A percentile compares a stretch with the other conserved stretches of the same genome.
These are phyloP conservation scores for Trichosurus vulpecula DNA, from an alignment of 2,797 vertebrate species.

Conservation along the genomic window DNA sequence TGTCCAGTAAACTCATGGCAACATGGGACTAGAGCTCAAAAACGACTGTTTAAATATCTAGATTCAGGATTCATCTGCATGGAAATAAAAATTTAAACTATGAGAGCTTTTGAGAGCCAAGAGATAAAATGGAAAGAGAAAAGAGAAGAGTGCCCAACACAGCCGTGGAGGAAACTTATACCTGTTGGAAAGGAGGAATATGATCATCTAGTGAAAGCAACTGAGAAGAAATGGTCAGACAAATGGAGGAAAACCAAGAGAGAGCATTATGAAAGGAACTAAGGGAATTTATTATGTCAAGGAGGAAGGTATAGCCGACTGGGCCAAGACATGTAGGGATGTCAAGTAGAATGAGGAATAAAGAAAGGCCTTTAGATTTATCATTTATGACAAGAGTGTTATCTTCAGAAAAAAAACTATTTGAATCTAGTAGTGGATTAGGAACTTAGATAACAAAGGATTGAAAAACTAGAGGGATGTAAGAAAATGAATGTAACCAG, in stretches of 20 bases:
- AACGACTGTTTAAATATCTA: background rate
- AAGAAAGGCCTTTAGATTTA: background rate
- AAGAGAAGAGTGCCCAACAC: background rate
- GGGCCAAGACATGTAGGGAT: background rate
- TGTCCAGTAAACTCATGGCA: background rate
- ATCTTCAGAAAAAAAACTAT: background rate
- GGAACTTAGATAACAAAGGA: background rate
- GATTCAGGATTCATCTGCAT: too few species aligned
- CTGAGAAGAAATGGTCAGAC: background rate
- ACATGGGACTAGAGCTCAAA: background rate
- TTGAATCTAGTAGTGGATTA: background rate
- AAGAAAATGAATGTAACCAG: background rate
- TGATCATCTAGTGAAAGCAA: background rate
- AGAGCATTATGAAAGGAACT: background rate
- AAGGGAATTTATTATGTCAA: background rate
- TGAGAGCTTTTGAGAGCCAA: background rate
- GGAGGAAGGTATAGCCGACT: background rate
- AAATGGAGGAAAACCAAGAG: background rate
- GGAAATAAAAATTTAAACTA: too few species aligned
- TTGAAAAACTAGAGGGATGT: background rate
- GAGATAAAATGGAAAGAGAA: background rate
- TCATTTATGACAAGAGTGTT: background rate
- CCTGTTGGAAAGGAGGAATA: background rate
- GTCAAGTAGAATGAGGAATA: background rate
- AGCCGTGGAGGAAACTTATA: background rate